phyloP scores from a whole-genome alignment of 2,888 invertebrate species.

The Platypus cylindrus region DNA sequence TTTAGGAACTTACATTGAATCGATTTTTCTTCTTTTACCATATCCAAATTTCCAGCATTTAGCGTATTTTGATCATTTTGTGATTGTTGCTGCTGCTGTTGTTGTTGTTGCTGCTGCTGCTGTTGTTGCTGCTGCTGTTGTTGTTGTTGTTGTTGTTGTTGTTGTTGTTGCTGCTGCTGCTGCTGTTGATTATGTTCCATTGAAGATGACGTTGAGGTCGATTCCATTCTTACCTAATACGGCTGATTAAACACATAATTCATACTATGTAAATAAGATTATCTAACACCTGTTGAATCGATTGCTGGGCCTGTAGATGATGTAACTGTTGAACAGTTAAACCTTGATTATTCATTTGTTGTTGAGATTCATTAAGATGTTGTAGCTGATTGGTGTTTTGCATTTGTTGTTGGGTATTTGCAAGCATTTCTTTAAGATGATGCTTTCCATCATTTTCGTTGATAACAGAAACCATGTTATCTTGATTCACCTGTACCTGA shows the following conservation, averaged over 20 bases:
- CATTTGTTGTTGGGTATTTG: constrained; percentile 18
- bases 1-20: constrained; percentile 37
- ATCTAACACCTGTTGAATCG: constrained; percentile 47
- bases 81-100: constrained; percentile 23
- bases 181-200: constrained; percentile 10
- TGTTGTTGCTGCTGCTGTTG: constrained; percentile 25
- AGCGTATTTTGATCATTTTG: constrained; percentile 23
- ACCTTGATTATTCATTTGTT: constrained; percentile 34
- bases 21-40: constrained; percentile 47
- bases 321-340: constrained; percentile 31
- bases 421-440: constrained; percentile 30
- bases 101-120: no score
- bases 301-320: constrained; percentile 40
- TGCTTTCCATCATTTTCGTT: constrained; percentile 32
- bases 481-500: constrained; percentile 35
- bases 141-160: constrained; percentile 19
- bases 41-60: constrained; percentile 27
- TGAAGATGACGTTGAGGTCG: constrained; percentile 5
- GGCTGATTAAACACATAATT: neutral
- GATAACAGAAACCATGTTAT: constrained; percentile 35
- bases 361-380: constrained; percentile 41
- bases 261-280: constrained; percentile 27
- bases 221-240: constrained; percentile 11
- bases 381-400: constrained; percentile 29
- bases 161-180: constrained; percentile 7